Evolutionary conservation across 2,888 invertebrate species (phyloP).

Genomic region (Macrophya annulata): DNA sequence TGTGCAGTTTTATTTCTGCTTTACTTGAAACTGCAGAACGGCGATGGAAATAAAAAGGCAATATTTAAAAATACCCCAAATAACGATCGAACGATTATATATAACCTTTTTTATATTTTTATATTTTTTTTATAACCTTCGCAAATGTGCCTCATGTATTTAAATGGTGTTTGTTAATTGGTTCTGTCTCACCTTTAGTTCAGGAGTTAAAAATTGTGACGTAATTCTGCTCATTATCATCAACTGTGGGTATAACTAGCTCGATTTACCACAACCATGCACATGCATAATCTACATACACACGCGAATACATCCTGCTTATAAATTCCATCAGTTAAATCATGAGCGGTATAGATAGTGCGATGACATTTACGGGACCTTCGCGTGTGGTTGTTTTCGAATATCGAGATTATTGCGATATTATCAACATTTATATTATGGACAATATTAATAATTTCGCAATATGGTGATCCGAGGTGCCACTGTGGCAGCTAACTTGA

Average conservation of each 20-base stretch:
- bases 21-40: background rate
- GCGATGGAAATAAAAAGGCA: background rate
- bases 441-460: constrained; percentile 27
- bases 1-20: background rate
- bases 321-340: background rate
- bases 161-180: background rate
- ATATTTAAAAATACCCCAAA: background rate
- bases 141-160: background rate
- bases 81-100: no score
- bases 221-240: background rate
- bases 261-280: background rate
- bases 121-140: no score
- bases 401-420: background rate
- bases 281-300: background rate
- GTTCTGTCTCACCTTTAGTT: background rate
- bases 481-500: constrained; percentile 3
- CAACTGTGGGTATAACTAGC: background rate
- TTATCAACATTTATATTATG: background rate
- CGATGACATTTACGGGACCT: constrained; percentile 9
- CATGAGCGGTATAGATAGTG: background rate
- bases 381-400: constrained; percentile 17
- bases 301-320: background rate
- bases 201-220: background rate
- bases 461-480: background rate
- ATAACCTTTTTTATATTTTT: no score